Base-by-base conservation (phyloP, 2,113 vertebrate species). In the Galbula dea region DNA sequence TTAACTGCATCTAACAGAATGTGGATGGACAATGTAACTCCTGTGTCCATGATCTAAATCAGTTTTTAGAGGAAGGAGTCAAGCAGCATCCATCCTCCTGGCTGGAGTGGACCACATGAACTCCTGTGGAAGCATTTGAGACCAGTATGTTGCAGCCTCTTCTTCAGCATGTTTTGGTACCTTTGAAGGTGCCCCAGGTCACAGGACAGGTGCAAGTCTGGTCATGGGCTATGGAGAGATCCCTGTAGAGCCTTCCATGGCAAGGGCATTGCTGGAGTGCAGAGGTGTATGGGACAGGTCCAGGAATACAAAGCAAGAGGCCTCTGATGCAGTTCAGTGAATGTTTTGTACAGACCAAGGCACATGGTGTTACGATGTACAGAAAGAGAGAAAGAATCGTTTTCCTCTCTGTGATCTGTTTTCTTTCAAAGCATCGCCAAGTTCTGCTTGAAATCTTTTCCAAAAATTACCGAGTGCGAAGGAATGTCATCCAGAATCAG, bases 381-480 rank as follows among this genome's bases (percentile, higher is more conserved):
- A 34, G 69, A 23, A 75, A 49, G 32, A 3, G 2, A 45, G 78
- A 17, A 62, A 51, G 30, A 37, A 19, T 77, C 74, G 26, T n/a
- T n/a, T 71, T 85, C 32, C 81, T 74, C 20, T 68, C 18, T 67
- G 12, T 4, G 7, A 84, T 79, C 21, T 5, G 5, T 41, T 95
- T 63, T n/a, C 49, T 57, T 89, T 89, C 67, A 94, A 86, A 99
- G 99, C 98, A 99, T 63, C 98, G 99, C 46, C 99, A 98, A 90
- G 97, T 99, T 94, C 97, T 99, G 87, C 99, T 98, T 66, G 99
- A 99, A 79, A 96, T 99, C 81, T 99, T 99, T 94, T 98, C 98
- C 0, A 99, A 99, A 97, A 99, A 98, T 89, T 99, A 99, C 72
- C 97, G 98, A 4, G 97, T 99, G 57, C 98, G 98, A 90, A 98